phyloP scores from a whole-genome alignment of 2,888 invertebrate species.

The Gymnocheta viridis region DNA sequence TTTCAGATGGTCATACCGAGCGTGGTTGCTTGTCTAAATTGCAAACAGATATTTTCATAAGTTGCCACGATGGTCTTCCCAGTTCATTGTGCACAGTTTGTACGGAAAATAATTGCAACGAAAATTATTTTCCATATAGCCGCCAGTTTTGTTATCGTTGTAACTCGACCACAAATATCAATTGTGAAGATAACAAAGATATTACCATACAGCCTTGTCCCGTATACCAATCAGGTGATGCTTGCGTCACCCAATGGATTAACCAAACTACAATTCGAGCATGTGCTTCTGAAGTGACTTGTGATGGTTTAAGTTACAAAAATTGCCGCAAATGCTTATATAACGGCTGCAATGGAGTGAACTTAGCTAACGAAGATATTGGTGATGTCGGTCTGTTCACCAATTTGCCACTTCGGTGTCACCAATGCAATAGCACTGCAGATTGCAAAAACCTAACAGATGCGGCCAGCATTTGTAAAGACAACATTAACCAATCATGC shows the following conservation, averaged over 20 bases:
- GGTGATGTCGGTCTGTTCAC: slow-evolving; percentile 72
- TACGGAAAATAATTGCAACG: slow-evolving; percentile 69
- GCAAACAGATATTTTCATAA: slow-evolving; percentile 58
- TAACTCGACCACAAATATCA: slow-evolving; percentile 62
- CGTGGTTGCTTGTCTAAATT: slow-evolving; percentile 72
- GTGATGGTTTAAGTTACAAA: slow-evolving; percentile 61
- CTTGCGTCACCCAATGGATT: slow-evolving; percentile 70
- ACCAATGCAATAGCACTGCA: slow-evolving; percentile 68
- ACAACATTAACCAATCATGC: slow-evolving; percentile 71
- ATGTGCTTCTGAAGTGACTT: slow-evolving; percentile 71
- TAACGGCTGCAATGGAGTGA: slow-evolving; percentile 67
- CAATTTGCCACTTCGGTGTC: slow-evolving; percentile 72
- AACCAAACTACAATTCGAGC: slow-evolving; percentile 71
- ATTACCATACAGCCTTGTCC: slow-evolving; percentile 68
- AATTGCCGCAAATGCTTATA: slow-evolving; percentile 68
- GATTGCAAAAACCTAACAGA: slow-evolving; percentile 57
- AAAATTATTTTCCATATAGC: slow-evolving; percentile 64
- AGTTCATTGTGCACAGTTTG: slow-evolving; percentile 68
- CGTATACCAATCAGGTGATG: slow-evolving; percentile 65
- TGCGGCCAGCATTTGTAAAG: slow-evolving; percentile 57
- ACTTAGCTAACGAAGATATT: slow-evolving; percentile 54
- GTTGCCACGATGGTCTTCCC: slow-evolving; percentile 64
- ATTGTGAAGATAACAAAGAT: slow-evolving; percentile 63
- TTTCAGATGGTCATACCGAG: slow-evolving; percentile 71
- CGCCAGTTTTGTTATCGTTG: slow-evolving; percentile 73